These are phyloP conservation scores for Drusus annulatus DNA, from an alignment of 1,140 invertebrate species.

Conservation along the genomic window DNA sequence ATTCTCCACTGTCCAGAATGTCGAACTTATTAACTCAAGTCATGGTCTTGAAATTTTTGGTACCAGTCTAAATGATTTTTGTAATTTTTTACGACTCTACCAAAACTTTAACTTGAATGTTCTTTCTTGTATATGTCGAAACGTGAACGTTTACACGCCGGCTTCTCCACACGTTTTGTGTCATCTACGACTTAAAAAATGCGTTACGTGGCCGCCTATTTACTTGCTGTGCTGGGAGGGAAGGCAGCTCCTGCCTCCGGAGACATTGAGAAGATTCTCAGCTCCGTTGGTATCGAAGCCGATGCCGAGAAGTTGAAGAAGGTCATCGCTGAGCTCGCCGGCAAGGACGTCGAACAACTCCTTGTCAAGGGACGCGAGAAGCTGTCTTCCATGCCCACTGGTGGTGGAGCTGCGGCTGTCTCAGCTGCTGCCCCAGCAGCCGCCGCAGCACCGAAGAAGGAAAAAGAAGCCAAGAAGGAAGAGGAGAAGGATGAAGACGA, in stretches of 20 bases:
- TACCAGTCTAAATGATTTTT: no score
- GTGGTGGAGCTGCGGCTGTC: conserved; percentile 76
- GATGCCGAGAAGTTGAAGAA: conserved; percentile 89
- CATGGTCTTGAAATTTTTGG: no score
- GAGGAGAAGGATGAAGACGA: conserved; percentile 88
- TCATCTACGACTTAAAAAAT: conserved; percentile 80
- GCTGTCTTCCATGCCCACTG: conserved; percentile 84
- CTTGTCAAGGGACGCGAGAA: conserved; percentile 88
- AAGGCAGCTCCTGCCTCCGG: conserved; percentile 83
- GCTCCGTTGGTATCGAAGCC: conserved; percentile 95
- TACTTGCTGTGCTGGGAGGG: conserved; percentile 93
- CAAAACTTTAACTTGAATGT: no score
- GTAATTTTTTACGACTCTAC: no score
- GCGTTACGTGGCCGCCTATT: conserved; percentile 99
- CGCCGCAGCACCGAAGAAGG: conserved; percentile 77
- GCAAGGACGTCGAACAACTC: conserved; percentile 91
- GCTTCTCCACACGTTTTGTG: conserved; percentile 73
- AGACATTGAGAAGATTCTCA: conserved; percentile 95
- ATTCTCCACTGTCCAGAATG: no score
- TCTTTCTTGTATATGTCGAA: no score
- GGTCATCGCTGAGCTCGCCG: conserved; percentile 89
- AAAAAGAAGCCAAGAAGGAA: conserved; percentile 77
- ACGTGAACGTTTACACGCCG: conserved; percentile 55
- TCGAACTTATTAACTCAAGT: no score
- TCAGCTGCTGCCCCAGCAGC: conserved; percentile 73